A percentile compares a stretch with the other conserved stretches of the same genome.
Conservation (phyloP, 2,113 vertebrate genomes). For the Syngnathus floridae region DNA sequence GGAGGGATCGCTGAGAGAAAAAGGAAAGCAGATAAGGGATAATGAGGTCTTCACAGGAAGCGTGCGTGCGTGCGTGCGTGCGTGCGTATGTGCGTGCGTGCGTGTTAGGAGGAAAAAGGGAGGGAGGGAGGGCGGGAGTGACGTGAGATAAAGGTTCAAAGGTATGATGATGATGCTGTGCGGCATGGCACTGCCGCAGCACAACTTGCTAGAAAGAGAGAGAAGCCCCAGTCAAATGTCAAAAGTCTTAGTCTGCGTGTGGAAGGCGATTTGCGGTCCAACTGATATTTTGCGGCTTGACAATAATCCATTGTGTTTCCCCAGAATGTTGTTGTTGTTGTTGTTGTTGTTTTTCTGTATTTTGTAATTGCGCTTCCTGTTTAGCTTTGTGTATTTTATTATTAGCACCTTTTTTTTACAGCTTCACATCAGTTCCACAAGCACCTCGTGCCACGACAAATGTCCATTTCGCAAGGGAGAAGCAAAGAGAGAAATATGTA, state of each 20-base stretch:
- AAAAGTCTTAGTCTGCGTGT: neutral
- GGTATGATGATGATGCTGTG: constrained; percentile 14
- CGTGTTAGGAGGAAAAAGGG: constrained; percentile 13
- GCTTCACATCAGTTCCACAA: neutral
- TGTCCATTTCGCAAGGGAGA: neutral
- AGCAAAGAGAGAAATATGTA: neutral
- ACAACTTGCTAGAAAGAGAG: constrained; percentile 22
- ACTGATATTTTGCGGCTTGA: no score
- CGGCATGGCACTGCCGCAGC: constrained; percentile 24
- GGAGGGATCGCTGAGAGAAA: constrained; percentile 43
- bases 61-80: constrained; percentile 3
- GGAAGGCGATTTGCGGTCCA: neutral
- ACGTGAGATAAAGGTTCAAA: constrained; percentile 41
- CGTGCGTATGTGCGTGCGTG: no score
- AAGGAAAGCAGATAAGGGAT: constrained; percentile 54
- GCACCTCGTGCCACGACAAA: neutral
- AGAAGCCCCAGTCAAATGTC: constrained; percentile 5
- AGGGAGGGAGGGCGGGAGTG: constrained; percentile 21
- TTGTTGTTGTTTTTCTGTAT: no score
- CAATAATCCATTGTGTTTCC: no score
- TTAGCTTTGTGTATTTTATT: no score
- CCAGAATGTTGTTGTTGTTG: no score
- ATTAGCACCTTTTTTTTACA: neutral
- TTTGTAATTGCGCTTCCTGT: no score
- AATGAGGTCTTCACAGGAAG: constrained; percentile 46